These are phyloP conservation scores for Leptura quadrifasciata DNA, from an alignment of 2,888 invertebrate genomes.

Conservation along the genomic window DNA sequence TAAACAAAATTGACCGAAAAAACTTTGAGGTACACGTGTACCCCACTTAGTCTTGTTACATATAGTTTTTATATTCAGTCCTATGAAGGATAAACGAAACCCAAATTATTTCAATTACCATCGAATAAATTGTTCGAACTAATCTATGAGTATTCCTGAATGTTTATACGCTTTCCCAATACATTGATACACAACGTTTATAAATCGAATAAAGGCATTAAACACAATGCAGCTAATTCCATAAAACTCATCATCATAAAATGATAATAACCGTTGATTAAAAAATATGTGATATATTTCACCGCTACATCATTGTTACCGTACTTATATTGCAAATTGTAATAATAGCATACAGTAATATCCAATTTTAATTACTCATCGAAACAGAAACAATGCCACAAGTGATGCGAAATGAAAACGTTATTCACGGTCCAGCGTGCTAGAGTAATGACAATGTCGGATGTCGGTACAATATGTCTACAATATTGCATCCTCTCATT, in stretches of 20 bases:
- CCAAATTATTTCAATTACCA: not conserved
- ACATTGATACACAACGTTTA: constrained; percentile 10
- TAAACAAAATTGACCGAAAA: not conserved
- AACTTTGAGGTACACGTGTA: too few species aligned
- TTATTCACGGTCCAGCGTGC: constrained; percentile 56
- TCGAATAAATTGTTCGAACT: not conserved
- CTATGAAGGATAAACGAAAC: too few species aligned
- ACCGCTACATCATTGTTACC: constrained; percentile 13
- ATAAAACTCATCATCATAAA: constrained; percentile 27
- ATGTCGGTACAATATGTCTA: constrained; percentile 64
- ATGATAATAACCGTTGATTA: constrained; percentile 23
- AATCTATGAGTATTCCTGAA: not conserved
- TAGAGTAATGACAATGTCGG: constrained; percentile 60
- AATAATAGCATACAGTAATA: constrained; percentile 40
- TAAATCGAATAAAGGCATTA: not conserved
- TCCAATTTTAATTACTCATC: constrained; percentile 51
- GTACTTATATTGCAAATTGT: constrained; percentile 19
- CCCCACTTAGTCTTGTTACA: too few species aligned
- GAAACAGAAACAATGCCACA: constrained; percentile 55
- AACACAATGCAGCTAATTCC: constrained; percentile 15
- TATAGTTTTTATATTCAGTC: too few species aligned
- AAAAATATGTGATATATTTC: constrained; percentile 13
- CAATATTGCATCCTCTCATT: constrained; percentile 66
- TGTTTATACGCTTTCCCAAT: not conserved
- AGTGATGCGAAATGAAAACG: constrained; percentile 61